These are phyloP conservation scores for Tringa solitaria DNA, from an alignment of 2,113 vertebrate genomes.

Conservation along the genomic window DNA sequence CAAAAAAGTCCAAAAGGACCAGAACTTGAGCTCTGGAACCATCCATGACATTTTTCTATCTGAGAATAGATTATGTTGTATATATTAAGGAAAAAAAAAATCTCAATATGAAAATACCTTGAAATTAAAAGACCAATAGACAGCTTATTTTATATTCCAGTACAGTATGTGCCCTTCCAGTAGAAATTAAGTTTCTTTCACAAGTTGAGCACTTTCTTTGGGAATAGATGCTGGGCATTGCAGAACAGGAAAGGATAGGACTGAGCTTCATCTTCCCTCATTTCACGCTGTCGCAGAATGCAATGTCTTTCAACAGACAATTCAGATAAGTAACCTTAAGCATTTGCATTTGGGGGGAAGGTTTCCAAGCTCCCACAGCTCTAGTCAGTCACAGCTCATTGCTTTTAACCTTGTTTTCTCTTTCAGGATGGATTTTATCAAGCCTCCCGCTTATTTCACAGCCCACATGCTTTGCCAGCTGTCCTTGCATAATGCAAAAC, in stretches of 20 bases:
- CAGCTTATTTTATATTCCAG: neutral
- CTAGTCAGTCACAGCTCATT: slow-evolving; percentile 48
- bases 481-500: slow-evolving; percentile 34
- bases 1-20: neutral
- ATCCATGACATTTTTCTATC: neutral
- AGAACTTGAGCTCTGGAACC: neutral
- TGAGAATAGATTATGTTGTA: neutral
- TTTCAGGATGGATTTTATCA: slow-evolving; percentile 24
- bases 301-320: slow-evolving; percentile 1
- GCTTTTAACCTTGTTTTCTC: slow-evolving; percentile 56
- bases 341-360: slow-evolving; percentile 15
- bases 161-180: neutral
- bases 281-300: rapidly evolving
- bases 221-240: neutral
- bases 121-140: neutral
- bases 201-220: neutral
- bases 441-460: slow-evolving; percentile 35
- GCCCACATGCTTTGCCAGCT: slow-evolving; percentile 45
- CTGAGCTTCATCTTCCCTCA: neutral
- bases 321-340: slow-evolving; percentile 16
- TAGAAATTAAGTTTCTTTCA: neutral
- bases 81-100: neutral
- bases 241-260: neutral
- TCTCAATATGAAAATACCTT: neutral
- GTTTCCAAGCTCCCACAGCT: slow-evolving; percentile 45